Conservation (phyloP, 2,113 vertebrate genomes). For the Nycticorax nycticorax region DNA sequence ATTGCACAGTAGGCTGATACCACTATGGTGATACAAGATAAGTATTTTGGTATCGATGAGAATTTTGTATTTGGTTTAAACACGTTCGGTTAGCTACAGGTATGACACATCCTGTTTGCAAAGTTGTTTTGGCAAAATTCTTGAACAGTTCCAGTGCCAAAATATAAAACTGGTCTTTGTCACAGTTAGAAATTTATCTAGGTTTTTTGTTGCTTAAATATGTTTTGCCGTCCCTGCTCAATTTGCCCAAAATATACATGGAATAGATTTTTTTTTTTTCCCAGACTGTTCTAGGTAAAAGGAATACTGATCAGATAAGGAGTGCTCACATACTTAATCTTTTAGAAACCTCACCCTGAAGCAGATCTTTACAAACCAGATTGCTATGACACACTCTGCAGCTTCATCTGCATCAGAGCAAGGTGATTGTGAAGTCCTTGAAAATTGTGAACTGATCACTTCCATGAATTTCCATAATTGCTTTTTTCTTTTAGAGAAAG, state of each 20-base stretch:
- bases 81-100: background rate
- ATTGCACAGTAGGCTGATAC: background rate
- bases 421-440: constrained; percentile 24
- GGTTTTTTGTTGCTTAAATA: background rate
- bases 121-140: background rate
- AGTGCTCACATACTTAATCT: background rate
- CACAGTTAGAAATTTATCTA: background rate
- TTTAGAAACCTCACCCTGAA: constrained; percentile 1
- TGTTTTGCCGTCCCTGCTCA: background rate
- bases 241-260: background rate
- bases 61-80: background rate
- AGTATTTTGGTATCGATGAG: background rate
- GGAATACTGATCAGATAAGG: background rate
- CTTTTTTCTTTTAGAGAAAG: background rate
- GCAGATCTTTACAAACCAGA: background rate
- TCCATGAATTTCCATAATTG: background rate
- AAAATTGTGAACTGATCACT: background rate
- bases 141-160: background rate
- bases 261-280: background rate
- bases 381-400: background rate
- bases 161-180: background rate
- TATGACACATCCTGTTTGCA: background rate
- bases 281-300: background rate
- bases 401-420: background rate
- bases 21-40: background rate